Base-by-base conservation (phyloP, 2,797 vertebrate species). In the Ibycter americanus region DNA sequence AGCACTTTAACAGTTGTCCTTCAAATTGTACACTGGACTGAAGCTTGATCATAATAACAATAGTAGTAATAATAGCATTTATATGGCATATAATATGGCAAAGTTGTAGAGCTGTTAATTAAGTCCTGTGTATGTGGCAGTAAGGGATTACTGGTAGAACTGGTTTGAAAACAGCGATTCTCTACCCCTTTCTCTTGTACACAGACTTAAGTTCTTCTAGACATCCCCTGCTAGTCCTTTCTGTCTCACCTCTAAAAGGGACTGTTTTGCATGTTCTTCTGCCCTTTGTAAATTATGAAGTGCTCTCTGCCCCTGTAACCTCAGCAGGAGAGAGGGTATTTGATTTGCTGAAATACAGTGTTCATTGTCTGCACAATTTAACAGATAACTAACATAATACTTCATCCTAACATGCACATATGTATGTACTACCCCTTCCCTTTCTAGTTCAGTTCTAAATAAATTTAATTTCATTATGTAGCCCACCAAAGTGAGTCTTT, bases 101-200 rank as follows among this genome's bases (percentile, higher is more conserved):
- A 61, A 81, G 87, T 56, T 68, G 68, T 44, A 12, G 76, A 74
- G 62, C 54, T 65, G 78, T 63, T 93, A 92, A 93, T 94, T 90
- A 91, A 93, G 56, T 44, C 32, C 61, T 86, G 34, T 67, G 12
- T 15, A 15, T 62, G 47, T 62, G 68, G 72, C 89, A 83, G 56
- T 68, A 15, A 74, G 74, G 72, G 71, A 20, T 92, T 89, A 67
- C 94, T 83, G 54, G 94, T 66, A 81, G 79, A 95, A 94, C 90
- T 95, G 90, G 92, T 96, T 89, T 93, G 89, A 47, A 92, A 92
- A 16, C 59, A 83, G 40, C 26, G 90, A 55, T 92, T 94, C 72
- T 96, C 25, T 93, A 21, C 19, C 59, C 27, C 29, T 59, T 73
- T 63, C 38, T 73, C 23, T 54, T 71, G 16, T 36, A 23, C 11